Conservation (phyloP, 2,113 vertebrate genomes). For the Equus quagga region DNA sequence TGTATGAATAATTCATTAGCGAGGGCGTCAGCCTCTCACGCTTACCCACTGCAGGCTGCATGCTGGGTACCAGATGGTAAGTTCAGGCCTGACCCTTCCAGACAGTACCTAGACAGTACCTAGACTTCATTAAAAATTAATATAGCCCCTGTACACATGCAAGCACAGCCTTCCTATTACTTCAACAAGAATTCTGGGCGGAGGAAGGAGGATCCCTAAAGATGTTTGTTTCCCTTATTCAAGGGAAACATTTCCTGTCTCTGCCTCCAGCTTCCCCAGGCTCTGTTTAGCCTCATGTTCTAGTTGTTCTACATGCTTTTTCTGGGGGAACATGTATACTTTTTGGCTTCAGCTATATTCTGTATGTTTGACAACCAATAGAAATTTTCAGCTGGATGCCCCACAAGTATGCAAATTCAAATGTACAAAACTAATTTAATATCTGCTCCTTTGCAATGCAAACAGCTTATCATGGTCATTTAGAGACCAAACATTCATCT, state of each 20-base stretch:
- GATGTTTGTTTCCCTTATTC: neutral
- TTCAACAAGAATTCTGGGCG: neutral
- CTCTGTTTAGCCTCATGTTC: neutral
- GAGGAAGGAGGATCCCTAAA: neutral
- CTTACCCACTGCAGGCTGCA: neutral
- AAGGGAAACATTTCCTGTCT: neutral
- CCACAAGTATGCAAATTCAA: neutral
- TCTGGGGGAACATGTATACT: neutral
- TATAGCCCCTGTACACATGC: fast-evolving
- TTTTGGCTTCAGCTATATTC: neutral
- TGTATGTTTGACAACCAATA: neutral
- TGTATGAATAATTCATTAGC: neutral
- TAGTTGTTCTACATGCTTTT: neutral
- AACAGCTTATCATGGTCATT: neutral
- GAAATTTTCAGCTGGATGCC: neutral
- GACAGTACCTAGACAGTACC: neutral
- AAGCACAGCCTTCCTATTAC: neutral
- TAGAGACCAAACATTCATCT: neutral
- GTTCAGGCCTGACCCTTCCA: neutral
- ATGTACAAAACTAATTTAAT: neutral
- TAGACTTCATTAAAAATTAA: neutral
- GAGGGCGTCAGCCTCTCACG: neutral
- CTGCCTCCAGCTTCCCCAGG: neutral
- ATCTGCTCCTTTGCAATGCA: neutral
- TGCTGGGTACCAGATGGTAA: neutral